phyloP scores from a whole-genome alignment of 2,113 vertebrate species.

The Ailurus styani region DNA sequence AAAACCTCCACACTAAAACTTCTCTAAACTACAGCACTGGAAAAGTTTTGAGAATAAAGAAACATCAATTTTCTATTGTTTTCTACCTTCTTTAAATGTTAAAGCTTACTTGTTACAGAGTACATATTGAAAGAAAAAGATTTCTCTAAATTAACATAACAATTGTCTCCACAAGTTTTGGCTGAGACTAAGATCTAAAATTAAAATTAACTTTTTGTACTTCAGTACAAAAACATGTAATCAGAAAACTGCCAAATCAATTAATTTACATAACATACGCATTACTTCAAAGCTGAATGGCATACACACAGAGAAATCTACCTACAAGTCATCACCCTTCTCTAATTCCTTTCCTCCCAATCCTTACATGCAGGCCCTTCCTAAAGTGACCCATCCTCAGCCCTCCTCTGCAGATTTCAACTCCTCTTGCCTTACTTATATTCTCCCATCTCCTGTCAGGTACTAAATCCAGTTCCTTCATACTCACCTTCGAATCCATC shows the following conservation, averaged over 20 bases:
- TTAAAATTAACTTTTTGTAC: background rate
- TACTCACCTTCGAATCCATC: background rate
- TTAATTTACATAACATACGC: background rate
- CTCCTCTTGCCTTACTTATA: background rate
- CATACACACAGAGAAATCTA: background rate
- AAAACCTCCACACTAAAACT: background rate
- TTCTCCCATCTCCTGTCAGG: background rate
- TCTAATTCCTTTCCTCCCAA: background rate
- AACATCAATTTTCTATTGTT: background rate
- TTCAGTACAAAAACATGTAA: background rate
- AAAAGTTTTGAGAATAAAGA: background rate
- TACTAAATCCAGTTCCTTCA: background rate
- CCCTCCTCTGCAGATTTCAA: background rate
- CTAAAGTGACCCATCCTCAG: background rate
- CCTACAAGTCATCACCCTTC: background rate
- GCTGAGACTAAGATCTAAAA: background rate
- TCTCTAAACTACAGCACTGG: background rate
- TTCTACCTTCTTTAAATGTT: background rate
- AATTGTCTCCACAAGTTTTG: background rate
- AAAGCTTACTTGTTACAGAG: background rate
- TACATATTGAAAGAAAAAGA: background rate
- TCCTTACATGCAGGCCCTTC: background rate
- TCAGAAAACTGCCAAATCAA: background rate
- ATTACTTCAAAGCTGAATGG: background rate
- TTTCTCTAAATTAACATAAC: background rate